Base-by-base conservation (phyloP, 2,888 invertebrate genomes). In the Diabrotica balteata region DNA sequence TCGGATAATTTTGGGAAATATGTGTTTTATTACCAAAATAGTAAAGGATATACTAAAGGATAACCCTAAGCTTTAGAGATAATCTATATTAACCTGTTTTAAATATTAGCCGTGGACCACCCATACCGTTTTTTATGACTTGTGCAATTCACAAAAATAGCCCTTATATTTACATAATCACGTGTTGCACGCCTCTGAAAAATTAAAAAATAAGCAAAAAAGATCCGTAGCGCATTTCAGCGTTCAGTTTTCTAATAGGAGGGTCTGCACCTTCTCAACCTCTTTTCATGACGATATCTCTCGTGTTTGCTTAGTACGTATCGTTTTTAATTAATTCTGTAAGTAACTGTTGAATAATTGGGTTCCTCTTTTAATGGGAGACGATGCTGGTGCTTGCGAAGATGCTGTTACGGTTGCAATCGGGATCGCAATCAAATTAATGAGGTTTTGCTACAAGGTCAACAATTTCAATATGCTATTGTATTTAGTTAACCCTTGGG, bases 241-340 rank as follows among this genome's bases (percentile, higher is more conserved):
- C 62, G 66, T 62, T 66, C 65, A 64, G 67, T 68, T 67, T 57
- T 69, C 72, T 68, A 70, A 67, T 70, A 61, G 64, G 70, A 69
- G 67, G 70, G 68, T 60, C 67, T 59, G 66, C 65, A 67, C 59
- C 67, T 61, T 67, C 64, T 67, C 59, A 22, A 32, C 32, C 53
- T 32, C 32, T 53, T 45, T 50, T 43, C 46, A 63, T 42, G 52
- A 45, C 68, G 72, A 72, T 72, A 72, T 52, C 59, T 50, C 63
- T 47, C 49, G 58, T 72, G 70, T 72, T 70, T 72, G 72, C 70
- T 64, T 63, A 69, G 63, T 52, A 44, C 32, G 59, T 61, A 69
- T 61, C 59, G 51, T 59, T 67, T 70, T 72, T 70, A 69, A 72
- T 72, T 72, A 72, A 70, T 68, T 68, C 70, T 67, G 59, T 67